Conservation (phyloP, 1,140 invertebrate species). For the Orchesella cincta region DNA sequence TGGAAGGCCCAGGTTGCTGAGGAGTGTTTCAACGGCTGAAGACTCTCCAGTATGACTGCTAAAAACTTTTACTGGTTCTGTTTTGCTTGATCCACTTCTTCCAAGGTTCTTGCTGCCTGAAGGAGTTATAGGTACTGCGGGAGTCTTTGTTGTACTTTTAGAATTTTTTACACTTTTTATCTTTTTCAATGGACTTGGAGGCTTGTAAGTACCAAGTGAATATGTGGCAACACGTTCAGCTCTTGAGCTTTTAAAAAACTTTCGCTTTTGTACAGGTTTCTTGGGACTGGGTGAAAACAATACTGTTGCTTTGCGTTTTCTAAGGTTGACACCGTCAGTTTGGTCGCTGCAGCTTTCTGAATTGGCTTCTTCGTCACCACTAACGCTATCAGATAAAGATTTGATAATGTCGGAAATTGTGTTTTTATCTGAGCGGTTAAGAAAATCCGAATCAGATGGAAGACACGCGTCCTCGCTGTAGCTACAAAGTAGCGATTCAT, state of each 20-base stretch:
- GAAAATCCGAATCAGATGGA: background rate
- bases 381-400: background rate
- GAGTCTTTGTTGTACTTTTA: too few species aligned
- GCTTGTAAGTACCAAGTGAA: background rate
- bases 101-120: too few species aligned
- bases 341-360: background rate
- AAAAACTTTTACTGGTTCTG: too few species aligned
- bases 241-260: constrained; percentile 37
- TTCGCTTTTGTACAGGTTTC: constrained; percentile 25
- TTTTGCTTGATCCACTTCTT: too few species aligned
- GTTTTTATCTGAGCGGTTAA: background rate
- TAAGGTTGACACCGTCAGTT: background rate
- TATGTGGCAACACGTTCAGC: background rate
- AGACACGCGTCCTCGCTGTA: constrained; percentile 7
- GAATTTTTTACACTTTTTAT: too few species aligned
- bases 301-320: constrained; percentile 11
- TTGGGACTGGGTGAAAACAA: constrained; percentile 43
- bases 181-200: constrained; percentile 15
- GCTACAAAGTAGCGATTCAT: background rate
- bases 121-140: too few species aligned
- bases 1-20: background rate
- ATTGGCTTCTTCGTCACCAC: background rate
- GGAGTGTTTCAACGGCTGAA: too few species aligned
- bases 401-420: background rate
- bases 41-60: too few species aligned